Evolutionary conservation across 2,797 vertebrate species (phyloP), one percentile per base, ranked within the genome.

Genomic region (Adelosebastes latens): DNA sequence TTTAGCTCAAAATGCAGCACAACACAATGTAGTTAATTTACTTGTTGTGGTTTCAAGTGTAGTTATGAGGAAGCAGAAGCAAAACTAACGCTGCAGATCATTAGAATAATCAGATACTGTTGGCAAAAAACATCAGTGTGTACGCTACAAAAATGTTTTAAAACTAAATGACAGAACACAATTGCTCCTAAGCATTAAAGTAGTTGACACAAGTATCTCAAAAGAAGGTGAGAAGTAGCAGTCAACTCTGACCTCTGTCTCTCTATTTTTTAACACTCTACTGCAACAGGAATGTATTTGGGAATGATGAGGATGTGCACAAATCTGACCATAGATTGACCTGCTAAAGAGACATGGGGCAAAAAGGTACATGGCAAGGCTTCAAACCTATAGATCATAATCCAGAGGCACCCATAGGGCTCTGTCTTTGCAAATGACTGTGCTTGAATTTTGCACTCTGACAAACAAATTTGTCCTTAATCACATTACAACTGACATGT

Each of bases 61-160:
- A 71, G 6, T 53, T 39, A 71, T 13, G 27, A 80, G 53, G 52
- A 86, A 88, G 79, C 71, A 77, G 80, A 90, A 81, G 59, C n/a
- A 53, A 82, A 87, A 86, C 72, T 80, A 73, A 62, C 78, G 22
- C 46, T 72, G 39, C 9, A 53, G 46, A 34, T 64, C 2, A 20
- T 64, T 20, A 42, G 31, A 32, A 5, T 4, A 14, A 32, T 34
- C 5, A 25, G 3, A 20, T 25, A 70, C 10, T 52, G 36, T 6
- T 39, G 5, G 13, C 8, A 36, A 60, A 68, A 73, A 31, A 16
- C 31, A 39, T 22, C 4, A 6, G 25, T 49, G 8, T 39, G 4
- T 46, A 65, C 2, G 24, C 16, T 16, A 16, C 3, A 56, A 16
- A 58, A 72, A 60, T 4, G 3, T 31, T 52, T 42, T 16, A 22